Evolutionary conservation across 2,888 invertebrate genomes (phyloP).

Genomic region (Creontiades dilutus): DNA sequence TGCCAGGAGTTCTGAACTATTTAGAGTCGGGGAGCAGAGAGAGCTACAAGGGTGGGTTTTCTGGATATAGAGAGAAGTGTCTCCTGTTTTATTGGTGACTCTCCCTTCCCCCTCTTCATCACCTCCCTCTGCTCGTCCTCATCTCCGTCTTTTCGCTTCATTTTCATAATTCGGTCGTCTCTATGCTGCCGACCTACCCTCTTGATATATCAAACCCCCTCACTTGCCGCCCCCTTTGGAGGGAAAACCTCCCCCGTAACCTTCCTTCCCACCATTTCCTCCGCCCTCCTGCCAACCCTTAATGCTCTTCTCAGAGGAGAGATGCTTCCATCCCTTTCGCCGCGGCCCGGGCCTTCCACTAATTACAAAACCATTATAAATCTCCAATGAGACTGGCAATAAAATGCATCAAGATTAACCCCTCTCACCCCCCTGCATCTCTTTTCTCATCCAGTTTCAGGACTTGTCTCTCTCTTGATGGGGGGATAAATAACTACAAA

Average conservation of each 20-base stretch:
- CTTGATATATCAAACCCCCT: conserved; percentile 70
- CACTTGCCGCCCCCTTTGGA: not conserved
- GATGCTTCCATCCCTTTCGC: conserved; percentile 38
- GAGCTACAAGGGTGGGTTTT: conserved; percentile 55
- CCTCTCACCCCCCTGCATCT: conserved; percentile 16
- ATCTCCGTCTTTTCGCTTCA: conserved; percentile 72
- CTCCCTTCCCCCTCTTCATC: conserved; percentile 45
- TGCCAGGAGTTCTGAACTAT: conserved; percentile 55
- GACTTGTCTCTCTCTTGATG: conserved; percentile 71
- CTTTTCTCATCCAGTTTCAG: conserved; percentile 65
- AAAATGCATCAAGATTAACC: conserved; percentile 75
- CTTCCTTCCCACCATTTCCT: not conserved
- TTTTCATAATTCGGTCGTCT: conserved; percentile 75
- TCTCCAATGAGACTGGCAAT: conserved; percentile 75
- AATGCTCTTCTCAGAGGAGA: conserved; percentile 70
- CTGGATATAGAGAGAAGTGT: conserved; percentile 66
- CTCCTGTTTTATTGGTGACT: conserved; percentile 71
- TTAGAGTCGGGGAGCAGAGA: conserved; percentile 42
- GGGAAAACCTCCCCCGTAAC: conserved; percentile 8
- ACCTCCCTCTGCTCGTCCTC: conserved; percentile 62
- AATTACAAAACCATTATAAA: conserved; percentile 75
- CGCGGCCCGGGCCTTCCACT: conserved; percentile 71
- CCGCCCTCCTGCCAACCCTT: conserved; percentile 66
- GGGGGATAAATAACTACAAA: conserved; percentile 73
- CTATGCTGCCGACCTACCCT: conserved; percentile 74